Conservation (phyloP, 2,797 vertebrate species). For the Tokudaia muenninki region DNA sequence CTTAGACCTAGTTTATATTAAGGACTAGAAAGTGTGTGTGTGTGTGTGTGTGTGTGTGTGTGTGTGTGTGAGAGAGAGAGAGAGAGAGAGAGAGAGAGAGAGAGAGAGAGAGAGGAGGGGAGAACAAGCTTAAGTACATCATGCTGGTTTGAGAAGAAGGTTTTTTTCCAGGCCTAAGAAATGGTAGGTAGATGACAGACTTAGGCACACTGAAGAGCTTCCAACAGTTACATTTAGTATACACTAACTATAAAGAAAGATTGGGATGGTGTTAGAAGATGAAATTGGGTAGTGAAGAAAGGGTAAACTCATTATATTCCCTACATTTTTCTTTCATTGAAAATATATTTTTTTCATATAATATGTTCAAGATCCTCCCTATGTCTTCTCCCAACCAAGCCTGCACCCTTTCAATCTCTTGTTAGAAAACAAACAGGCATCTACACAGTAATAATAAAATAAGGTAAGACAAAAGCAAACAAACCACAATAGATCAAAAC, state of each 20-base stretch:
- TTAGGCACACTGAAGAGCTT: neutral
- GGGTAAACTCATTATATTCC: neutral
- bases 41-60: neutral
- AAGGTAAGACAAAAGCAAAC: neutral
- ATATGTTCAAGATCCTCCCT: neutral
- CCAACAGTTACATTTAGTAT: neutral
- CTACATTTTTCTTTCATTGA: neutral
- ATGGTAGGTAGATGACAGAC: neutral
- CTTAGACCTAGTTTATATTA: neutral
- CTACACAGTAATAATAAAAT: neutral
- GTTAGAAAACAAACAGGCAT: neutral
- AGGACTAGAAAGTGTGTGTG: neutral
- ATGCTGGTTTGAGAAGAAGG: neutral
- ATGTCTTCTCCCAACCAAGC: neutral
- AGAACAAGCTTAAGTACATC: neutral
- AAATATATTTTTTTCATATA: neutral
- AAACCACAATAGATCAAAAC: neutral
- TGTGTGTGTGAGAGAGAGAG: neutral
- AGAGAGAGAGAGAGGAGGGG: neutral
- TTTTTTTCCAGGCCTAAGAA: slow-evolving; percentile 13
- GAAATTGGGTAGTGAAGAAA: neutral
- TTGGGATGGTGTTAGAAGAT: neutral
- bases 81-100: neutral
- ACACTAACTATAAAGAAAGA: neutral
- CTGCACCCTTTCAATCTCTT: neutral